Evolutionary conservation across 2,888 invertebrate genomes (phyloP), one percentile per base, ranked within the genome.

Genomic region (Yponomeuta evonymella): DNA sequence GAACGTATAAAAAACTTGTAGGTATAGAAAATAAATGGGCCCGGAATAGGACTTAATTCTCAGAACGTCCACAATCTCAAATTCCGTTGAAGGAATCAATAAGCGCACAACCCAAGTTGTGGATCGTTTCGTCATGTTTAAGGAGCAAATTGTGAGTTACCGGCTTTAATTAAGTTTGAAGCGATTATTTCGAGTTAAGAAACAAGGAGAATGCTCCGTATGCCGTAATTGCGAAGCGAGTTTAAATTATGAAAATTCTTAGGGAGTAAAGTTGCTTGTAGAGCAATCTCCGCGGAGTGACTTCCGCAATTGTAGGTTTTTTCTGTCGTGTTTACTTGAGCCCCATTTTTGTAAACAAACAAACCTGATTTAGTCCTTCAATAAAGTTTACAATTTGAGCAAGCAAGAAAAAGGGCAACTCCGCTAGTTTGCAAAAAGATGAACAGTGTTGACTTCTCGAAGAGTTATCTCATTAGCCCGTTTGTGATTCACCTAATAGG

Each of bases 51-150:
- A 33, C 74, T 74, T 76, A 76, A 79, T 80, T 80, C 78, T 74
- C 71, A 75, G 76, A 81, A 80, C 72, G 76, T 64, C 63, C 73
- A 78, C 79, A 77, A 79, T 81, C 72, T 72, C 73, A 66, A 74
- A 79, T 79, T 68, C 71, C 67, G 29, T 71, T 78, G 72, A 68
- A 71, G 64, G 64, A 58, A 71, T 48, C 68, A 70, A 65, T 70
- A 64, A 71, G 36, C 23, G 36, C 48, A 29, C 48, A 51, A 23
- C 48, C n/a, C 48, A 12, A 43, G 43, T 36, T 36, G 64, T 64
- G 29, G 36, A 67, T n/a, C 3, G 51, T 68, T 68, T 48, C 68
- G 51, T 51, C 68, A 68, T 23, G 48, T n/a, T 23, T 67, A 23
- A 68, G 29, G 68, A 51, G 29, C 29, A 48, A 51, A 68, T 48